Evolutionary conservation across 2,888 invertebrate species (phyloP).

Genomic region (Lottia scabra): DNA sequence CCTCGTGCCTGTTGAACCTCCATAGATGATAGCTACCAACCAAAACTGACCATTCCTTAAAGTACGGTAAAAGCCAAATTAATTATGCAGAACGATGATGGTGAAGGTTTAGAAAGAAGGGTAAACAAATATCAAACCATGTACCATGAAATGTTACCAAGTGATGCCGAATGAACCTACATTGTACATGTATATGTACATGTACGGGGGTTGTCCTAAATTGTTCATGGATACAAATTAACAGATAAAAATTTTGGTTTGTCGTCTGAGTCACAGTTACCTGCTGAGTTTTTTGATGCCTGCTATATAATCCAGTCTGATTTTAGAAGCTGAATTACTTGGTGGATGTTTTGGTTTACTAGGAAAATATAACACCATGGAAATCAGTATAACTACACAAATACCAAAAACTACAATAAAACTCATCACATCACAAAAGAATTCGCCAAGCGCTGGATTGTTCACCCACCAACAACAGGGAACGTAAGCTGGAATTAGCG

Average conservation of each 20-base stretch:
- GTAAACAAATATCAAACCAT: no score
- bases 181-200: no score
- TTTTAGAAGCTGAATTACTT: constrained; percentile 6
- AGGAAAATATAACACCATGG: constrained; percentile 4
- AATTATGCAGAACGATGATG: no score
- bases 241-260: no score
- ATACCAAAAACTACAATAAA: constrained; percentile 8
- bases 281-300: constrained; percentile 14
- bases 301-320: not conserved
- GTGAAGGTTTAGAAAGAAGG: no score
- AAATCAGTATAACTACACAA: not conserved
- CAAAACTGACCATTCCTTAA: constrained; percentile 11
- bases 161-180: no score
- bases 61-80: not conserved
- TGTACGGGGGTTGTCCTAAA: no score
- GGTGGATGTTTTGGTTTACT: constrained; percentile 8
- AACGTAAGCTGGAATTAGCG: no score
- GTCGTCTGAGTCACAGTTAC: not conserved
- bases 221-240: no score
- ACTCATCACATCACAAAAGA: not conserved
- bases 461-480: no score
- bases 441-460: no score
- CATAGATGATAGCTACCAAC: constrained; percentile 10
- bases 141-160: no score
- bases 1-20: constrained; percentile 6